phyloP scores from a whole-genome alignment of 2,888 invertebrate genomes.

The Subacronicta megacephala region DNA sequence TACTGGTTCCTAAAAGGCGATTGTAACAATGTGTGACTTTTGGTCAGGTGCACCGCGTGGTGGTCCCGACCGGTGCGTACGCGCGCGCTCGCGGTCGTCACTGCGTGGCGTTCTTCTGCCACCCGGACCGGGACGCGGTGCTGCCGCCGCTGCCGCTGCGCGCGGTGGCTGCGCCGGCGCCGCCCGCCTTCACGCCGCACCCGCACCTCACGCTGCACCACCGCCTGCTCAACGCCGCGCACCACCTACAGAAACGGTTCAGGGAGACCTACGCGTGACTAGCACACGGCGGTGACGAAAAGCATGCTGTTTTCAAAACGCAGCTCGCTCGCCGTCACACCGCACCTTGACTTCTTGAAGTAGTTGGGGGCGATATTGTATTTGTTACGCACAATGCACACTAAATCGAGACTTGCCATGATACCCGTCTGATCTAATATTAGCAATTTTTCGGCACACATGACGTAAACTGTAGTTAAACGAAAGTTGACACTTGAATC shows the following conservation, averaged over 20 bases:
- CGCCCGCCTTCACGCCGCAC: conserved; percentile 82
- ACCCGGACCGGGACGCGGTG: conserved; percentile 91
- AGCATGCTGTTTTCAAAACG: conserved; percentile 54
- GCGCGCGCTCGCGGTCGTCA: conserved; percentile 91
- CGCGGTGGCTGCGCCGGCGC: conserved; percentile 76
- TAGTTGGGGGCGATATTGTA: conserved; percentile 8
- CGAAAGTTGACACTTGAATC: conserved; percentile 14
- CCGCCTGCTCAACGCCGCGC: conserved; percentile 92
- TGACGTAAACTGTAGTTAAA: conserved; percentile 19
- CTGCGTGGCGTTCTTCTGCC: conserved; percentile 94
- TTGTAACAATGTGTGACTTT: conserved; percentile 4
- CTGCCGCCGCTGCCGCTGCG: conserved; percentile 87
- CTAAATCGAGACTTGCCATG: conserved; percentile 3
- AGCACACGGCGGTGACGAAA: conserved; percentile 63
- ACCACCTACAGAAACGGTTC: conserved; percentile 92
- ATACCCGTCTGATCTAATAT: conserved; percentile 1
- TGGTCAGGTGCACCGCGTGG: conserved; percentile 92
- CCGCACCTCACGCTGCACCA: conserved; percentile 81
- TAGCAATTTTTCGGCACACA: conserved; percentile 8
- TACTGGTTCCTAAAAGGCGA: too few species aligned
- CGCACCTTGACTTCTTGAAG: conserved; percentile 57
- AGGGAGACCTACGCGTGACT: conserved; percentile 92
- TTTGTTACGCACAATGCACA: conserved; percentile 14
- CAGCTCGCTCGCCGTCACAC: conserved; percentile 65
- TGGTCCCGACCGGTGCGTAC: conserved; percentile 91